Conservation (phyloP, 2,113 vertebrate species). For the Theristicus caerulescens region DNA sequence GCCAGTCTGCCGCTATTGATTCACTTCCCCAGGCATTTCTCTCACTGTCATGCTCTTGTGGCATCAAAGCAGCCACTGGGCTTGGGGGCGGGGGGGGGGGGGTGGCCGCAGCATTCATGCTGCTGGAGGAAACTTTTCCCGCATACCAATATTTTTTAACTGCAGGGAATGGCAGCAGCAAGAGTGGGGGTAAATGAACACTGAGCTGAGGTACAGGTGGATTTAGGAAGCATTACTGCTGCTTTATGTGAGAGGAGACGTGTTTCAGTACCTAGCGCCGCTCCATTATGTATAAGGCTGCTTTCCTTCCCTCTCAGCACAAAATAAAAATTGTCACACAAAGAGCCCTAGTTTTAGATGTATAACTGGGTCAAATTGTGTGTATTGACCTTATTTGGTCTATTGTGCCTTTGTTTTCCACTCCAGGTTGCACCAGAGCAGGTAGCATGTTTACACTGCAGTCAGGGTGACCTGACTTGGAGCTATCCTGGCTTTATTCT, state of each 20-base stretch:
- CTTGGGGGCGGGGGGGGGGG: not conserved
- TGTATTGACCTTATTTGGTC: slow-evolving; percentile 15
- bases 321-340: not conserved
- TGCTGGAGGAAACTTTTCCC: slow-evolving; percentile 23
- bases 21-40: slow-evolving; percentile 65
- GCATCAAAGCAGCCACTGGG: slow-evolving; percentile 38
- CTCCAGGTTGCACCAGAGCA: not conserved
- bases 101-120: not conserved
- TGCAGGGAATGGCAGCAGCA: not conserved
- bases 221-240: not conserved
- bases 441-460: not conserved
- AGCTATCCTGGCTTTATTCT: slow-evolving; percentile 2
- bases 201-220: not conserved
- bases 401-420: slow-evolving; percentile 40
- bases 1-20: slow-evolving; percentile 15
- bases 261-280: accelerated
- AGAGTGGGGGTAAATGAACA: not conserved
- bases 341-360: not conserved
- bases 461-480: slow-evolving; percentile 34
- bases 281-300: not conserved
- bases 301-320: not conserved
- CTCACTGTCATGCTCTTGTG: slow-evolving; percentile 50
- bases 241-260: not conserved
- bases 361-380: slow-evolving; percentile 8
- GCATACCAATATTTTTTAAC: slow-evolving; percentile 26